phyloP scores from a whole-genome alignment of 1,140 invertebrate genomes.

The Forficula auricularia region DNA sequence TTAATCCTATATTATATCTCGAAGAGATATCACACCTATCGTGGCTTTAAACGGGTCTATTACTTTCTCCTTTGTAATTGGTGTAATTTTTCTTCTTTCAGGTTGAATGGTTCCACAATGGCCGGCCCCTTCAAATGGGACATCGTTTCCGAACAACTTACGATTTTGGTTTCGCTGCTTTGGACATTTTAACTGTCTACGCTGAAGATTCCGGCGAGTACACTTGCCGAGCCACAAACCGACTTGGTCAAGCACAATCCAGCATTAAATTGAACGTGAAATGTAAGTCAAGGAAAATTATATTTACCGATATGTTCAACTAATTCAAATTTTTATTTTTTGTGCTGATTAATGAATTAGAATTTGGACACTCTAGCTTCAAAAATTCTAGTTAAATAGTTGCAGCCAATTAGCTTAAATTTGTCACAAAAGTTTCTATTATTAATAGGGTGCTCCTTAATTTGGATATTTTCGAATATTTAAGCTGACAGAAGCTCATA shows the following conservation, averaged over 20 bases:
- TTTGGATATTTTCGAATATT: too few species aligned
- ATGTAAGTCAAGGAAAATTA: conserved; percentile 40
- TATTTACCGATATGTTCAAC: not conserved
- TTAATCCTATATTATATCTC: too few species aligned
- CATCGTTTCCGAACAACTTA: conserved; percentile 80
- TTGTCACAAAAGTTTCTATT: too few species aligned
- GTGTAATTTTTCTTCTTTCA: too few species aligned
- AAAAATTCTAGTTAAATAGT: too few species aligned
- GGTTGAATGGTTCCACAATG: conserved; percentile 89
- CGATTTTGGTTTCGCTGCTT: conserved; percentile 87
- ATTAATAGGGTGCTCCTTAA: too few species aligned
- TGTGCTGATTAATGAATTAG: not conserved
- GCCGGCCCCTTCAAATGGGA: conserved; percentile 71
- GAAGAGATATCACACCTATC: too few species aligned
- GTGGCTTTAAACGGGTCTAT: too few species aligned
- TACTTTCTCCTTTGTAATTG: too few species aligned
- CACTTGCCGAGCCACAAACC: conserved; percentile 76
- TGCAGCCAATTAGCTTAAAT: too few species aligned
- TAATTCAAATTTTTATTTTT: not conserved
- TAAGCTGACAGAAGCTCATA: too few species aligned
- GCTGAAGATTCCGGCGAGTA: conserved; percentile 88
- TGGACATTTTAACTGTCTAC: conserved; percentile 84
- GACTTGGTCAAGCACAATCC: conserved; percentile 59
- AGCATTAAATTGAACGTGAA: conserved; percentile 64
- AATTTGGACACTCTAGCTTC: too few species aligned